Evolutionary conservation across 1,140 invertebrate species (phyloP).

Genomic region (Brachionus rubens): DNA sequence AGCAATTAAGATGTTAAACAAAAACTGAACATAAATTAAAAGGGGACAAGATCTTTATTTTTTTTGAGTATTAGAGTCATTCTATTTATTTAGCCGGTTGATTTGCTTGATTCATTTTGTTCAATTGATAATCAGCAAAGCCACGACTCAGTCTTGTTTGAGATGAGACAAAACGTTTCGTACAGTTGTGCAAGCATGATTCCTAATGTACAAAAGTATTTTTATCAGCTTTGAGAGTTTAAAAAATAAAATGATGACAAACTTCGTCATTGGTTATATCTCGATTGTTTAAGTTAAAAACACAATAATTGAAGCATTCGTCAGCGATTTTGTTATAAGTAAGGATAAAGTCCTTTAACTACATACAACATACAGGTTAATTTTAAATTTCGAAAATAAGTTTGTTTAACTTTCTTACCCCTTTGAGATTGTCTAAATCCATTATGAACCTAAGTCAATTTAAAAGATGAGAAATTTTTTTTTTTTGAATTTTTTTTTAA

Average conservation of each 20-base stretch:
- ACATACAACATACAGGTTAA: neutral
- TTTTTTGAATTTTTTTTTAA: too few relatives aligned
- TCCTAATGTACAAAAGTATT: neutral
- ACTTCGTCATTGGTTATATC: neutral
- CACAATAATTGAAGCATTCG: constrained; percentile 30
- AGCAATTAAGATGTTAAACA: too few relatives aligned
- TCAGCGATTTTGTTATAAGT: constrained; percentile 34
- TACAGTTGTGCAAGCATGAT: constrained; percentile 19
- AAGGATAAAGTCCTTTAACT: constrained; percentile 29
- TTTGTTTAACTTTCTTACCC: neutral
- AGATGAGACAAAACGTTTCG: constrained; percentile 30
- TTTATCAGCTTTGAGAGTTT: neutral
- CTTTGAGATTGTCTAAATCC: constrained; percentile 22
- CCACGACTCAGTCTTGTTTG: constrained; percentile 33
- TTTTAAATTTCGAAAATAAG: neutral
- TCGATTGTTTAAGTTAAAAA: constrained; percentile 21
- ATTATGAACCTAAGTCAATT: neutral
- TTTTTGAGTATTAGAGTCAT: neutral
- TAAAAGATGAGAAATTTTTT: too few relatives aligned
- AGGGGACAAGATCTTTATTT: too few relatives aligned
- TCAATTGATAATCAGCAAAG: constrained; percentile 39
- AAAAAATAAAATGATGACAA: neutral
- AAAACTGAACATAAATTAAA: too few relatives aligned
- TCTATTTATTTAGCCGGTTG: neutral
- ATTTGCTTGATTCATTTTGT: constrained; percentile 20